Conservation (phyloP, 1,140 invertebrate genomes). For the Laupala kohalensis region DNA sequence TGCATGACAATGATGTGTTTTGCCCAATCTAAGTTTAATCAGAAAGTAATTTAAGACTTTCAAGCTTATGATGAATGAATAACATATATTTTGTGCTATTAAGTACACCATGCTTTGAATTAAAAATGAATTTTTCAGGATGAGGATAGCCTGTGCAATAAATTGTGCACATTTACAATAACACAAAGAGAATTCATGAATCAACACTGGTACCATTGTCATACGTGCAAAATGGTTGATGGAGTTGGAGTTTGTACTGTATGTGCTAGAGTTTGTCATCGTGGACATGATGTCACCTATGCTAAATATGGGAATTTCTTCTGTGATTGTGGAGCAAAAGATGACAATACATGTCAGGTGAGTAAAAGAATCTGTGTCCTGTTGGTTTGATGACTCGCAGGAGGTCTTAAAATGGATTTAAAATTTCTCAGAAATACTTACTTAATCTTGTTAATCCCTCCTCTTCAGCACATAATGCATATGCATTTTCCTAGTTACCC, state of each 20-base stretch:
- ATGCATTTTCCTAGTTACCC: too few relatives aligned
- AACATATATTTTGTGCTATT: too few relatives aligned
- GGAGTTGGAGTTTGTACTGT: constrained; percentile 94
- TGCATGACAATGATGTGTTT: too few relatives aligned
- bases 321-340: constrained; percentile 95
- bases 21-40: too few relatives aligned
- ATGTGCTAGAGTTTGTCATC: constrained; percentile 92
- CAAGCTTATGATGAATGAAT: too few relatives aligned
- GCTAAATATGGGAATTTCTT: constrained; percentile 98
- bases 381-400: neutral
- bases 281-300: constrained; percentile 92
- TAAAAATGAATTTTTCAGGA: constrained; percentile 47
- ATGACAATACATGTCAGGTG: constrained; percentile 59
- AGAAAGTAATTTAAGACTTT: too few relatives aligned
- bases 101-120: too few relatives aligned
- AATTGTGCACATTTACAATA: constrained; percentile 91
- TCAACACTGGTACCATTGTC: constrained; percentile 95
- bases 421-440: too few relatives aligned
- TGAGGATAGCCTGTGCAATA: constrained; percentile 86
- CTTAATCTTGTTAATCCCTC: too few relatives aligned
- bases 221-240: constrained; percentile 96
- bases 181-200: constrained; percentile 98
- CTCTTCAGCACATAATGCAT: too few relatives aligned
- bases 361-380: constrained; percentile 4
- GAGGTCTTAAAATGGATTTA: too few relatives aligned